Percentiles rank a stretch among this genome's conserved stretches.
phyloP scores from a whole-genome alignment of 2,113 vertebrate genomes.

The Leucoraja erinaceus region DNA sequence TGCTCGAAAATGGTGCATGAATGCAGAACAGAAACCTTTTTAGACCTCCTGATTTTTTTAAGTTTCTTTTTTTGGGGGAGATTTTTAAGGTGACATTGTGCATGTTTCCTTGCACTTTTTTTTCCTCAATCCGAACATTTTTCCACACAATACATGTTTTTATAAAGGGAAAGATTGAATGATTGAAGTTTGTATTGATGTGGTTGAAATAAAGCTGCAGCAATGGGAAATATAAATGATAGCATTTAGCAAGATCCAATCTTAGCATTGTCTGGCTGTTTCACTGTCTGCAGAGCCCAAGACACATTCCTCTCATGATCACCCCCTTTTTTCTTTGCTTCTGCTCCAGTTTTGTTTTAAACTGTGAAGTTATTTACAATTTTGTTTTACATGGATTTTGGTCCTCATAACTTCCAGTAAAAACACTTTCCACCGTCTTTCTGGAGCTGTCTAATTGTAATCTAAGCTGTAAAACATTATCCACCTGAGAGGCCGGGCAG shows the following conservation, averaged over 20 bases:
- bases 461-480: background rate
- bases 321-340: background rate
- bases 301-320: background rate
- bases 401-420: background rate
- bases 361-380: background rate
- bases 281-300: background rate
- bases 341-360: background rate
- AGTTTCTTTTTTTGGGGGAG: constrained; percentile 7
- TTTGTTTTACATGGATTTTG: background rate
- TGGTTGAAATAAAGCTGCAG: background rate
- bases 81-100: background rate
- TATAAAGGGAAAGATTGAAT: background rate
- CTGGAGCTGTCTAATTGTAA: background rate
- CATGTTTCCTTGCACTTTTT: background rate
- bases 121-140: background rate
- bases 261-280: too few relatives aligned
- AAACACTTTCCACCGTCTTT: background rate
- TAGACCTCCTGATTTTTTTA: constrained; percentile 47
- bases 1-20: constrained; percentile 73
- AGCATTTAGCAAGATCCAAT: background rate
- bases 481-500: background rate
- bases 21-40: constrained; percentile 51
- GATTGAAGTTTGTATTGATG: background rate
- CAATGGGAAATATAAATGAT: background rate
- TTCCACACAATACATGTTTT: background rate